A percentile compares a stretch with the other conserved stretches of the same genome.
phyloP scores from a whole-genome alignment of 2,797 vertebrate genomes.

The Typhlichthys eigenmanni region DNA sequence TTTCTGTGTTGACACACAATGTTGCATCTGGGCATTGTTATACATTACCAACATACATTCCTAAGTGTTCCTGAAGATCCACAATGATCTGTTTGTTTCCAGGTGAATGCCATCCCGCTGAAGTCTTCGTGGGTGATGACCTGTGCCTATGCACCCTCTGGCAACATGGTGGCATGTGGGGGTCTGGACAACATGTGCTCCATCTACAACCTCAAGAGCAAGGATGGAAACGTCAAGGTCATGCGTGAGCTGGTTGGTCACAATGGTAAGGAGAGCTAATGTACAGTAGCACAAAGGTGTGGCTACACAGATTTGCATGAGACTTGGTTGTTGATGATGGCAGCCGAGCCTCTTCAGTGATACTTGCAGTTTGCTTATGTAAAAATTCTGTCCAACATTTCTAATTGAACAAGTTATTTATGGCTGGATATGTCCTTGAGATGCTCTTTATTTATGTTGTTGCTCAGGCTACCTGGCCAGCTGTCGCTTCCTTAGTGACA shows the following conservation, averaged over 20 bases:
- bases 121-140: conserved; percentile 99
- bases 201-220: conserved; percentile 95
- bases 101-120: conserved; percentile 96
- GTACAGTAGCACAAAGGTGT: not conserved
- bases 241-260: conserved; percentile 94
- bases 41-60: not conserved
- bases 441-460: conserved; percentile 13
- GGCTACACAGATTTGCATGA: not conserved
- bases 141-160: conserved; percentile 94
- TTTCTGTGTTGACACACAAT: too few species aligned
- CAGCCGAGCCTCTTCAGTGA: not conserved
- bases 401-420: not conserved
- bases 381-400: not conserved
- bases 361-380: not conserved
- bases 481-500: conserved; percentile 94
- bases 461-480: conserved; percentile 92
- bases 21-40: not conserved
- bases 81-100: conserved; percentile 11
- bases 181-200: conserved; percentile 99
- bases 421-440: not conserved
- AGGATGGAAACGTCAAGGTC: conserved; percentile 94
- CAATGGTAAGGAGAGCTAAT: conserved; percentile 77
- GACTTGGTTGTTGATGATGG: not conserved
- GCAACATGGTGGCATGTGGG: conserved; percentile 95
- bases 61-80: not conserved